Percentiles rank a stretch among this genome's conserved stretches.
Evolutionary conservation across 1,140 invertebrate species (phyloP).

Genomic region (Calephelis virginiensis): DNA sequence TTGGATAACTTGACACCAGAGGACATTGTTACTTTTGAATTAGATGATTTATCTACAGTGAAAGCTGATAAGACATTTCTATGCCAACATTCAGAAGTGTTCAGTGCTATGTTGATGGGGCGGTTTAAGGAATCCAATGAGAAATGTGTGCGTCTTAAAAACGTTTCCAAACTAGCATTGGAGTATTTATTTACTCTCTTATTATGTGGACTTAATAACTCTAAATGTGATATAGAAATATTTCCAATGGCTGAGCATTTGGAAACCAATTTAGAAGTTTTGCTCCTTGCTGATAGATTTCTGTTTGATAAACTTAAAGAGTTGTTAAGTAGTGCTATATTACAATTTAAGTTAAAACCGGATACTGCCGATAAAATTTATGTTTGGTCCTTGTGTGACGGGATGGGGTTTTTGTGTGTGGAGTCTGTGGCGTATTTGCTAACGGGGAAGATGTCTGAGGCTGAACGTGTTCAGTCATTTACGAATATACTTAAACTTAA

Average conservation of each 20-base stretch:
- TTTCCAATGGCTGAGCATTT: slow-evolving; percentile 74
- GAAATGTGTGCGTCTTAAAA: slow-evolving; percentile 76
- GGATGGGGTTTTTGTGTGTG: slow-evolving; percentile 78
- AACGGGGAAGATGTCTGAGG: slow-evolving; percentile 67
- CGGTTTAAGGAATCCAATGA: slow-evolving; percentile 83
- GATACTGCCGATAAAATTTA: slow-evolving; percentile 77
- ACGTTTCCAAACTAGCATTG: slow-evolving; percentile 79
- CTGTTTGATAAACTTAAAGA: slow-evolving; percentile 80
- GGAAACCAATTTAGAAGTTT: slow-evolving; percentile 81
- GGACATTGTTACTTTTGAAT: slow-evolving; percentile 79
- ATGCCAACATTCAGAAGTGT: slow-evolving; percentile 82
- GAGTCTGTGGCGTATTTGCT: slow-evolving; percentile 79
- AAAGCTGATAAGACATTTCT: slow-evolving; percentile 80
- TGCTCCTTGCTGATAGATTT: slow-evolving; percentile 82
- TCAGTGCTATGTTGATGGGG: slow-evolving; percentile 83
- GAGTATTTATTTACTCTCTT: slow-evolving; percentile 78
- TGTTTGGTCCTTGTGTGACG: slow-evolving; percentile 79
- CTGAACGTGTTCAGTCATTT: slow-evolving; percentile 56
- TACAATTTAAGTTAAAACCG: slow-evolving; percentile 69
- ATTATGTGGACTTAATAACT: slow-evolving; percentile 69
- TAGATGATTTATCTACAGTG: slow-evolving; percentile 82
- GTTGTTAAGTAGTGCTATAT: slow-evolving; percentile 76
- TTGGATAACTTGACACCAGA: slow-evolving; percentile 55
- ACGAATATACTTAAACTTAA: slow-evolving; percentile 60
- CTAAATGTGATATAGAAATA: slow-evolving; percentile 54